Base-by-base conservation (phyloP, 1,140 invertebrate genomes). In the Saccostrea glomerata region DNA sequence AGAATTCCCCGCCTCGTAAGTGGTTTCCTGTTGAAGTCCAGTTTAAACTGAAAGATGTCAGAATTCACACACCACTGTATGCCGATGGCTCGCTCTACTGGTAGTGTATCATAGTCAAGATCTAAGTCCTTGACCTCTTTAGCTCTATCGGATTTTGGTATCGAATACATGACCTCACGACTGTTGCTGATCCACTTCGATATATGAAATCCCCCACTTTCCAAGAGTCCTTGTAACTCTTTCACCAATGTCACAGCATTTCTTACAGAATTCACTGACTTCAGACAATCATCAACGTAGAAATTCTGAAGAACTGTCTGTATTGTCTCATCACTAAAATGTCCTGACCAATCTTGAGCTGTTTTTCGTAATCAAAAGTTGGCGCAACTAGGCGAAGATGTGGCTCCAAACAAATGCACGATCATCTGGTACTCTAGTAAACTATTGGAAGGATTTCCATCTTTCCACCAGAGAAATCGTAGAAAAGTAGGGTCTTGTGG, bases 31-130 rank as follows among this genome's bases (percentile, higher is more conserved):
- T 89, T 86, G 0, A 89, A 55, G 30, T 88, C n/a, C n/a, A 54
- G 9, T 36, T 70, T 77, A 11, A 92, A 93, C 11, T 82, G 0
- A 7, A 90, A 63, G 40, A 92, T 47, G 15, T 88, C 66, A 23
- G 60, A 58, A 23, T 92, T 87, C 13, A 91, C 87, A 73, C 58
- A 88, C 90, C 85, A 90, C 7, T 89, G 70, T 15, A 92, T 85
- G 5, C 89, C 90, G 17, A 92, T 83, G 7, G 89, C 87, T 87
- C 87, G 87, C 56, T 92, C 91, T 60, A 60, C 66, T 4, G 89
- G 90, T 55, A 91, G 66, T 30, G 4, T 36, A 30, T 92, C 90
- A 20, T 66, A 54, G 55, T 73, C 40, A 0, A 90, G 30, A 60
- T 91, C 89, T n/a, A 92, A 66, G n/a, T 82, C 86, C 6, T 88